phyloP scores from a whole-genome alignment of 1,140 invertebrate species.

The Anastrepha obliqua region DNA sequence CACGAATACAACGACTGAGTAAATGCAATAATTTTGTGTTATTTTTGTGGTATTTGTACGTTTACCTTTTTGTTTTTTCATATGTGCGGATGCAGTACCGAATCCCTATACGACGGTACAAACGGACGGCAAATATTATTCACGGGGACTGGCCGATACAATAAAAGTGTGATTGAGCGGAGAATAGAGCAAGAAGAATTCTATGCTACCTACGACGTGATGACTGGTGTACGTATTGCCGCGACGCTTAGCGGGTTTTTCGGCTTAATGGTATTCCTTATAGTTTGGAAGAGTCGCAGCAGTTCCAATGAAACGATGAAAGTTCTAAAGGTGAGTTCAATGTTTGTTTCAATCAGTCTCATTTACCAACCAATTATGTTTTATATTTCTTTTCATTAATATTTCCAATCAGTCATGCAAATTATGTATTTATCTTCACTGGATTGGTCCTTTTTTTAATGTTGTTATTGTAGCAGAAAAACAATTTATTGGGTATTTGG shows the following conservation, averaged over 20 bases:
- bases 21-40: background rate
- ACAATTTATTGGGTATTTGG: too few species aligned
- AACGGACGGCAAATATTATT: background rate
- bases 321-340: slow-evolving; percentile 65
- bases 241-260: slow-evolving; percentile 92
- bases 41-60: background rate
- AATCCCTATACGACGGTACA: slow-evolving; percentile 23
- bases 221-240: slow-evolving; percentile 92
- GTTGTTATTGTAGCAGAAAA: too few species aligned
- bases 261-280: slow-evolving; percentile 88
- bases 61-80: background rate
- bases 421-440: too few species aligned
- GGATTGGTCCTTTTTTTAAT: too few species aligned
- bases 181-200: slow-evolving; percentile 84
- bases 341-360: background rate
- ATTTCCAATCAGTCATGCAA: too few species aligned
- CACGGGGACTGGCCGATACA: slow-evolving; percentile 9
- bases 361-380: background rate
- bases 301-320: slow-evolving; percentile 82
- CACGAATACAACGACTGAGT: slow-evolving; percentile 57
- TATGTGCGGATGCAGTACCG: background rate
- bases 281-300: slow-evolving; percentile 90
- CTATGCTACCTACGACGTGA: slow-evolving; percentile 92
- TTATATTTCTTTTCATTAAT: too few species aligned
- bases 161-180: slow-evolving; percentile 9